Base-by-base conservation (phyloP, 2,113 vertebrate species). In the Excalfactoria chinensis region DNA sequence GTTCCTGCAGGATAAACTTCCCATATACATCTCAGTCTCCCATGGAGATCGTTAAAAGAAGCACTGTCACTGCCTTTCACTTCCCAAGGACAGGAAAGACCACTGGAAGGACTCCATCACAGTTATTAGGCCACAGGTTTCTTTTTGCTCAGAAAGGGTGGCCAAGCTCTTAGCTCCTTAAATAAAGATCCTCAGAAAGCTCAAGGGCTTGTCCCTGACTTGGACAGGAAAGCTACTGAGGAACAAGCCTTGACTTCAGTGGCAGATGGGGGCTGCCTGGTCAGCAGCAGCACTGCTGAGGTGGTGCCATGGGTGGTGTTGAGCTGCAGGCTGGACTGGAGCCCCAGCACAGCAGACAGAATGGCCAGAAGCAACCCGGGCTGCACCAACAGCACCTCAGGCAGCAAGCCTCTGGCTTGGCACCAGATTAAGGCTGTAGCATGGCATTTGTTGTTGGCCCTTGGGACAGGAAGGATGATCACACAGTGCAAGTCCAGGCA, bases 401-500 rank as follows among this genome's bases (percentile, higher is more conserved):
- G 12, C 25, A 67, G 60, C 41, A 88, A 22, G 43, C 34, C 49
- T 74, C 84, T 43, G 41, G 58, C 9, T 55, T 59, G 32, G 5
- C 51, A 49, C 73, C 81, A 5, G 26, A 8, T 40, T 51, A 84
- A 53, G 37, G 46, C 20, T 40, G 22, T 26, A 87, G 48, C 5
- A 19, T 4, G 16, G 55, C 21, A 68, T 14, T 75, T 40, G 8
- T 22, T 51, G 64, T 30, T 49, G 19, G 44, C n/a, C 20, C 5
- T 9, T n/a, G 60, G 48, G 43, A 40, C 1, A 1, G 58, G 1
- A 14, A 1, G 2, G 32, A 28, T 2, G 28, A 34, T 11, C 11
- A n/a, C 1, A 1, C 5, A 75, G 53, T 12, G n/a, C 41, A 53
- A 77, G 60, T 9, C 17, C 56, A 44, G 28, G n/a, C 35, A 7